Evolutionary conservation across 2,113 vertebrate species (phyloP).

Genomic region (Mungos mungo): DNA sequence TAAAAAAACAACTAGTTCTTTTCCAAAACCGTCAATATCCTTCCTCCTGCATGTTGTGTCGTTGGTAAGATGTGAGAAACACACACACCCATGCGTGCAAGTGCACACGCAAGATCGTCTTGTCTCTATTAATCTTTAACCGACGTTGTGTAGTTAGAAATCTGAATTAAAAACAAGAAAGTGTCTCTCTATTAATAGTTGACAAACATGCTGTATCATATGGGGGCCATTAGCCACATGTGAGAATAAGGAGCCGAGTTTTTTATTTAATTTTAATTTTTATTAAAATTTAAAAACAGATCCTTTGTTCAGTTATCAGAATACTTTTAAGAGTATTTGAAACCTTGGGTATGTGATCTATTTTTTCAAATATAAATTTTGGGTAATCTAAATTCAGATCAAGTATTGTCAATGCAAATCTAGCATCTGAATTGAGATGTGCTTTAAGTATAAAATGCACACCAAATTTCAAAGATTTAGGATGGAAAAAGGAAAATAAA

Average conservation of each 20-base stretch:
- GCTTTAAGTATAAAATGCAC: background rate
- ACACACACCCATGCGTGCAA: background rate
- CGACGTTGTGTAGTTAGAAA: background rate
- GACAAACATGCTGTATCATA: background rate
- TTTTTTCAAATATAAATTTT: background rate
- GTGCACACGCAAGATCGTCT: background rate
- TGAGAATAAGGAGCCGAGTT: background rate
- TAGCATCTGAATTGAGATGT: background rate
- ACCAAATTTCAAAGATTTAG: background rate
- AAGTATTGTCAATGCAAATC: constrained; percentile 4
- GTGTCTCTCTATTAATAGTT: background rate
- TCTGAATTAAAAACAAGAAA: background rate
- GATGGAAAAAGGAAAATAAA: background rate
- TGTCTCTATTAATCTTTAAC: background rate
- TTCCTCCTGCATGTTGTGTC: background rate
- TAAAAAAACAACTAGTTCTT: background rate
- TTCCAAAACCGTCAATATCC: background rate
- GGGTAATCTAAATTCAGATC: background rate
- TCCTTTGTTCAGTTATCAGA: background rate
- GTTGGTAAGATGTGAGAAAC: background rate
- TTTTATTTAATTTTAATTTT: background rate
- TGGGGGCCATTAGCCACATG: background rate
- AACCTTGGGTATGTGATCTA: background rate
- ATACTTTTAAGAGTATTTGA: background rate
- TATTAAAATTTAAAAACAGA: background rate